Evolutionary conservation across 2,113 vertebrate species (phyloP), one percentile per base, ranked within the genome.

Genomic region (Thalassoma bifasciatum): DNA sequence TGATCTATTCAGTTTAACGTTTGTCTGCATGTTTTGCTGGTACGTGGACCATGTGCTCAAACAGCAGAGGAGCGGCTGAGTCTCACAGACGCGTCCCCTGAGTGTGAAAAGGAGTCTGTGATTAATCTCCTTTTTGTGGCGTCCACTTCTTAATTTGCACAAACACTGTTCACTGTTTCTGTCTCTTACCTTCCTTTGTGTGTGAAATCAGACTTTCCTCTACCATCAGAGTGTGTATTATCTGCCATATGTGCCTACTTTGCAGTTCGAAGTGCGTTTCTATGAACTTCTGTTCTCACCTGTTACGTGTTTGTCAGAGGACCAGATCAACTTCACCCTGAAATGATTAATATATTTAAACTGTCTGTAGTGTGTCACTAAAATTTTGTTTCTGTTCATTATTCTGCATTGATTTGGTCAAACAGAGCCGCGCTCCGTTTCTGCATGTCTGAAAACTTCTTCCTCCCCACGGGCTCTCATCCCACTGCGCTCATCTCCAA

Each of bases 181-280:
- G 58, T 74, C 37, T 53, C 34, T 24, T 63, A 24, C 12, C 30
- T 30, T 23, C 7, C 40, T 30, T 79, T 49, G 51, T 69, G 44
- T 71, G 34, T 59, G 60, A 54, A 60, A 82, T 61, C 52, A 81
- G 57, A 64, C 52, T 36, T 65, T 76, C 71, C 82, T 82, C 47
- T 88, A 72, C 81, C 52, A 62, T 81, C 72, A 79, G 68, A 82
- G 65, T 79, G 30, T 84, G 82, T 89, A 88, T 82, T 84, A 79
- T 90, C 84, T 89, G 88, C 94, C 94, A 86, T 86, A 90, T 80
- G 93, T 95, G 94, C 94, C 94, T 95, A 66, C 90, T 91, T 93
- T 87, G 71, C 81, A 69, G 74, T 82, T 83, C 34, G 64, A 67
- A 72, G 46, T 62, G 19, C 6, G 37, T 79, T 68, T 47, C 26